These are phyloP conservation scores for Nicator chloris DNA, from an alignment of 2,113 vertebrate species.

Conservation along the genomic window DNA sequence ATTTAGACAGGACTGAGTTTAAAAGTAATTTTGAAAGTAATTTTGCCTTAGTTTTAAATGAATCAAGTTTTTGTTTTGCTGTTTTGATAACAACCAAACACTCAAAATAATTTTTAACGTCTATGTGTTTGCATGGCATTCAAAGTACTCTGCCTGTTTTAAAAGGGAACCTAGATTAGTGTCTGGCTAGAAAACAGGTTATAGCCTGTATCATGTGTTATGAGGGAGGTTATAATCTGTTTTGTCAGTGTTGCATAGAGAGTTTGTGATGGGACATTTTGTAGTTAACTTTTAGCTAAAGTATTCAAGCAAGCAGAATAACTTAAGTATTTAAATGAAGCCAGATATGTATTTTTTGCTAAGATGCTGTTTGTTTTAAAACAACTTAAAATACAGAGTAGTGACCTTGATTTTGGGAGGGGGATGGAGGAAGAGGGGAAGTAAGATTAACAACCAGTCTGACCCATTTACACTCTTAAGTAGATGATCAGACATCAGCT, in stretches of 20 bases:
- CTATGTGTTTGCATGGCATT: background rate
- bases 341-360: background rate
- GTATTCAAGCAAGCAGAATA: background rate
- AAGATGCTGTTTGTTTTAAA: background rate
- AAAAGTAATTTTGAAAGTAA: background rate
- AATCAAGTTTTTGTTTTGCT: background rate
- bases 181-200: background rate
- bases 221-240: background rate
- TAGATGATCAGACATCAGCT: slow-evolving; percentile 48
- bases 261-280: background rate
- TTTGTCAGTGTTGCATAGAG: background rate
- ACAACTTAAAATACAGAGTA: background rate
- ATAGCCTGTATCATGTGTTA: background rate
- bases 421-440: background rate
- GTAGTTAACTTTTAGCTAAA: background rate
- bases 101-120: background rate
- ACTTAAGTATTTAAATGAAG: background rate
- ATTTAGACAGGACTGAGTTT: background rate
- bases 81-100: background rate
- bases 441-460: slow-evolving; percentile 22
- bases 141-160: background rate
- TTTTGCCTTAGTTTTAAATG: background rate
- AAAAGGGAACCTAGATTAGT: background rate
- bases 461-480: slow-evolving; percentile 54
- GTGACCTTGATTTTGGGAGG: background rate